Evolutionary conservation across 2,113 vertebrate species (phyloP), one percentile per base, ranked within the genome.

Genomic region (Pholis gunnellus): DNA sequence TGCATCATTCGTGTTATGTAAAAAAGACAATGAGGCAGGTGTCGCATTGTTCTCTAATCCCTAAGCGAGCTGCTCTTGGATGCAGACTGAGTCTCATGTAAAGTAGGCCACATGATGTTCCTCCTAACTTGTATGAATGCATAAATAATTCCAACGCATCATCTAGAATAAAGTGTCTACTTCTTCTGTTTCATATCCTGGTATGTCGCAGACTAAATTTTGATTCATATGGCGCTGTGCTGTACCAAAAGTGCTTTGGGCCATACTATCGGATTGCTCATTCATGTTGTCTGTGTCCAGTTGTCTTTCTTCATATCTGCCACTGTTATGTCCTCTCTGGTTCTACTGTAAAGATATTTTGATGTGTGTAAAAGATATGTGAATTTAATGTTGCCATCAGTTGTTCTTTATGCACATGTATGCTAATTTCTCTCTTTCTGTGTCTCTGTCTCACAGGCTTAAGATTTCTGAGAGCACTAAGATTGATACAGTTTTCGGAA

Each of bases 401-500:
- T n/a, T 72, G 13, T 31, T 61, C 29, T 34, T n/a, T 57, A 5
- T 60, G 40, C 17, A 64, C 1, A n/a, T 10, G 17, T 50, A 29
- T 57, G 11, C 34, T 78, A 25, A 78, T 76, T 18, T 57, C 10
- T 68, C 13, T 46, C 6, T 42, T n/a, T 57, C 29, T 68, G 1
- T 82, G 4, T 70, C 38, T 63, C 72, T 61, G 20, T 81, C 61
- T 82, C 87, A 3, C 94, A 99, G 98, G 98, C 93, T 96, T 99
- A 95, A 97, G 98, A 92, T 99, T 99, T 96, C 96, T 99, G 94
- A 97, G 98, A 95, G 98, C 98, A 40, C 96, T 99, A 90, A 96
- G 98, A 92, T 94, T 99, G 96, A 99, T 99, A 94, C 98, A 99
- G 91, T 99, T 99, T 94, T 99, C 98, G 82, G 98, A 99, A 96